Evolutionary conservation across 2,888 invertebrate species (phyloP).

Genomic region (Embidobia sp.): DNA sequence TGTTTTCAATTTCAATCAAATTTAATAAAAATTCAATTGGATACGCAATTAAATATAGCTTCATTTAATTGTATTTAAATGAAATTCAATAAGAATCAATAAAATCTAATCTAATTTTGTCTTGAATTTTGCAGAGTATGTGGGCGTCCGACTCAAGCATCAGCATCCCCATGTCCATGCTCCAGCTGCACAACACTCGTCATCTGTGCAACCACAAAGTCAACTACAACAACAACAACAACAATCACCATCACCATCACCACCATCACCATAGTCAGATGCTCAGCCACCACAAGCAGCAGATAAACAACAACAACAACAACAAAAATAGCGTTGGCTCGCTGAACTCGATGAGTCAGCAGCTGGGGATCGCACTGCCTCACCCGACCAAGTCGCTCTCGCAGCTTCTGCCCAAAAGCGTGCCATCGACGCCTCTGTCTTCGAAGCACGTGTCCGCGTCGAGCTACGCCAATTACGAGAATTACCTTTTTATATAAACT

Average conservation of each 20-base stretch:
- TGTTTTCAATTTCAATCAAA: too few species aligned
- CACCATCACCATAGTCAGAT: slow-evolving; percentile 83
- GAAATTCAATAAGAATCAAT: too few species aligned
- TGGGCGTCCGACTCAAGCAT: slow-evolving; percentile 83
- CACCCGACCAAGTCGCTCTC: slow-evolving; percentile 69
- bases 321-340: slow-evolving; percentile 65
- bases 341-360: slow-evolving; percentile 68
- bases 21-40: too few species aligned
- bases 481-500: slow-evolving; percentile 85
- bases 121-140: slow-evolving; percentile 82
- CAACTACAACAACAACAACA: slow-evolving; percentile 64
- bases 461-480: slow-evolving; percentile 85
- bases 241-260: slow-evolving; percentile 80
- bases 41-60: too few species aligned
- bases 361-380: slow-evolving; percentile 70
- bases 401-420: slow-evolving; percentile 76
- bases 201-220: slow-evolving; percentile 75
- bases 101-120: slow-evolving; percentile 21
- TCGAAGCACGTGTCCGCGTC: slow-evolving; percentile 76
- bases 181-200: slow-evolving; percentile 79
- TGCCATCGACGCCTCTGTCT: slow-evolving; percentile 79
- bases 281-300: slow-evolving; percentile 67
- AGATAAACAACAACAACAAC: slow-evolving; percentile 17
- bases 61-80: too few species aligned
- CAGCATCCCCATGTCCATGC: slow-evolving; percentile 79